Conservation (phyloP, 92 coral and sea anemone genomes). For the Phymanthus crucifer region DNA sequence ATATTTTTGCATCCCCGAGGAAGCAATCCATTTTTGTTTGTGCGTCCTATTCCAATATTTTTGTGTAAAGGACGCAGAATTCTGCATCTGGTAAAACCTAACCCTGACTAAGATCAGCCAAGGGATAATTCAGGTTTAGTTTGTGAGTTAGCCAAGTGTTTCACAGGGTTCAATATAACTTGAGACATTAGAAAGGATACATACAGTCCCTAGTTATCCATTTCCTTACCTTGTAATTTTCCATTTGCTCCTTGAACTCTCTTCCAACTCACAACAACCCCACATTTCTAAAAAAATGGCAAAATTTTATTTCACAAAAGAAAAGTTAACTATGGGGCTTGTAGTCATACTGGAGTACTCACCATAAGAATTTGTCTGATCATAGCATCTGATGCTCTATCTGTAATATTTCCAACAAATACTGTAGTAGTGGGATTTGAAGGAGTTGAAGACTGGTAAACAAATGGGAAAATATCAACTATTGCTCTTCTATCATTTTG, state of each 20-base stretch:
- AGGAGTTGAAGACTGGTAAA: conserved; percentile 39
- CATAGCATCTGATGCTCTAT: conserved; percentile 96
- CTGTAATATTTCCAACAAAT: conserved; percentile 99
- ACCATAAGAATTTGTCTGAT: conserved; percentile 97
- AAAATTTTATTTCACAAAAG: not conserved
- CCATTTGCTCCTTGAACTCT: conserved; percentile 98
- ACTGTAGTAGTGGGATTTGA: conserved; percentile 84
- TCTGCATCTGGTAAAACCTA: too few relatives aligned
- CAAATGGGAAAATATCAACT: not conserved
- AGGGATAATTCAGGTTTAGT: too few relatives aligned
- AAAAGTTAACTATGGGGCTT: too few relatives aligned
- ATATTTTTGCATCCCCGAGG: too few relatives aligned
- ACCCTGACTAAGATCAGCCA: too few relatives aligned
- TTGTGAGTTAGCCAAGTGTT: too few relatives aligned
- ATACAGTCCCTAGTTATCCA: not conserved
- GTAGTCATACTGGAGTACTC: conserved; percentile 40
- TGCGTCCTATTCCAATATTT: too few relatives aligned
- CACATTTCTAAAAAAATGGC: conserved; percentile 76
- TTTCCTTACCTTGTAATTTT: conserved; percentile 79
- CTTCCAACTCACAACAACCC: conserved; percentile 95
- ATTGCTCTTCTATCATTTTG: too few relatives aligned
- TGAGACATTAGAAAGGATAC: not conserved
- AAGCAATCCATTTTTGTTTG: too few relatives aligned
- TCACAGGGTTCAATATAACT: not conserved
- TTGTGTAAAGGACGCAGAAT: too few relatives aligned